Percentiles rank a stretch among this genome's conserved stretches.
Evolutionary conservation across 2,888 invertebrate species (phyloP).

Genomic region (Mesorhabditis sp.): DNA sequence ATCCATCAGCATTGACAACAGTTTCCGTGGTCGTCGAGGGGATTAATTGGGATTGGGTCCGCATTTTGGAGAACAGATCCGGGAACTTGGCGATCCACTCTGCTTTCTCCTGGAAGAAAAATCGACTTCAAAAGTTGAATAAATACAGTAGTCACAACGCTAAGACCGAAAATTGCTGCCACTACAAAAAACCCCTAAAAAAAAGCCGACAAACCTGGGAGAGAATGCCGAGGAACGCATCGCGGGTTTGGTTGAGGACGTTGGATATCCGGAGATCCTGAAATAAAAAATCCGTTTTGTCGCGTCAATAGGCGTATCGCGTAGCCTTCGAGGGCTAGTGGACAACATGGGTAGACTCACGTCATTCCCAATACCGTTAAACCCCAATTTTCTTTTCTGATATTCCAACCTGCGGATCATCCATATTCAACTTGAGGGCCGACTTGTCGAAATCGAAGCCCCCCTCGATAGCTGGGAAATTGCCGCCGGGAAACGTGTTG

Average conservation of each 20-base stretch:
- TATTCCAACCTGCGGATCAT: conserved; percentile 26
- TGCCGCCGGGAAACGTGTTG: background rate
- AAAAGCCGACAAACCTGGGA: conserved; percentile 15
- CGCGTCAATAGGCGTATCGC: background rate
- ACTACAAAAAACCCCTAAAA: background rate
- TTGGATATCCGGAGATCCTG: conserved; percentile 34
- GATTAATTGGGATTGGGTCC: conserved; percentile 34
- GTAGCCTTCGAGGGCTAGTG: too few relatives aligned
- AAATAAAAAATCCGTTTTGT: conserved; percentile 7
- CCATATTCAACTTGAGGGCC: conserved; percentile 27
- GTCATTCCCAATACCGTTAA: background rate
- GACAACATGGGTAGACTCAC: too few relatives aligned
- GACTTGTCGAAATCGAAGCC: background rate
- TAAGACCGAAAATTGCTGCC: background rate
- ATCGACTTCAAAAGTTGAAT: background rate
- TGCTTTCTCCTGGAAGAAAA: background rate
- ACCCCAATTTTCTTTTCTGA: background rate
- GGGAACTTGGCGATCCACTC: conserved; percentile 35
- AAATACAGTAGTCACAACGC: background rate
- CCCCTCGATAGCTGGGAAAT: background rate
- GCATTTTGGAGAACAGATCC: conserved; percentile 49
- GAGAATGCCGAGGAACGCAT: conserved; percentile 44
- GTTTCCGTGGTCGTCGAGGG: conserved; percentile 39
- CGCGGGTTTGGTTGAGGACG: conserved; percentile 35
- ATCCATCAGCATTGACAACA: conserved; percentile 51